Base-by-base conservation (phyloP, 2,113 vertebrate species). In the Cheilinus undulatus region DNA sequence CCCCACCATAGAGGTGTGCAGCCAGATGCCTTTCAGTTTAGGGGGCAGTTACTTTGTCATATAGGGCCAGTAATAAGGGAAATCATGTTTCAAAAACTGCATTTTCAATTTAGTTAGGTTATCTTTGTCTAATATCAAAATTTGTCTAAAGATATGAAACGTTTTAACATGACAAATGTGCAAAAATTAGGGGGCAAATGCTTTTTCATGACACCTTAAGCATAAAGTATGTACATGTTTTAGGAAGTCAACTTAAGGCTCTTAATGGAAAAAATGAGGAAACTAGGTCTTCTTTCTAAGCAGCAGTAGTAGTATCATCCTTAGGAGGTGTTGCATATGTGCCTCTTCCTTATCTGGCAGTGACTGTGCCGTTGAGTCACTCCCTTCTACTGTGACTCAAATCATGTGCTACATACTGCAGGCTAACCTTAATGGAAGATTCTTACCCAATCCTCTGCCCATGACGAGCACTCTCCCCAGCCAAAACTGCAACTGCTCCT, bases 361-460 rank as follows among this genome's bases (percentile, higher is more conserved):
- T 28, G 27, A 83, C 60, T 75, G 65, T 71, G 38, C 52, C 49
- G 62, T 86, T 77, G 88, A 79, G 69, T 89, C 88, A 89, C 69
- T 52, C 78, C 66, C 56, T 62, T 80, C 69, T 50, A 53, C 76
- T 75, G 67, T 68, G 79, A 86, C 79, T 87, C 76, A 75, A 74
- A 85, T 86, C 83, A 89, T 85, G 83, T 82, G 86, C 82, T 59
- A n/a, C 83, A 80, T 78, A 80, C 86, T 80, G 77, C 61, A 63
- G 82, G 76, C 82, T 28, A 78, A 70, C 63, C 73, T 80, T 82
- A 78, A 80, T 86, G 86, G 89, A 91, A 89, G 84, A 88, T 83
- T 90, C 69, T 60, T 75, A 74, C 28, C 50, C 80, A 53, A 57
- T 64, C 73, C 78, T 56, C 65, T 71, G 51, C 74, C 85, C 69